A percentile compares a stretch with the other conserved stretches of the same genome.
Conservation (phyloP, 2,797 vertebrate genomes). For the Ciconia nigra region DNA sequence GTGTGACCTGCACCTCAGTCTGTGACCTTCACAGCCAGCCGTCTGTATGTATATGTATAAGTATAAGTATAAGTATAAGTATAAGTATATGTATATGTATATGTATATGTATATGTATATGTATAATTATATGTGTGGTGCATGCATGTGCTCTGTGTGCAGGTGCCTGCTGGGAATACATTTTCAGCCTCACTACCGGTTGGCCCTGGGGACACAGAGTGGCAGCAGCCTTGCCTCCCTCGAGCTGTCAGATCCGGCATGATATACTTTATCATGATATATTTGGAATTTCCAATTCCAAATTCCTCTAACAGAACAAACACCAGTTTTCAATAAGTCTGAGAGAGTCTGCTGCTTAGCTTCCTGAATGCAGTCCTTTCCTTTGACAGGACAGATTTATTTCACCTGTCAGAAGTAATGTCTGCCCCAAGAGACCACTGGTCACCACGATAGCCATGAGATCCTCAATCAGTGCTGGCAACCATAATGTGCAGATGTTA, state of each 20-base stretch:
- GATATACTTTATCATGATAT: not conserved
- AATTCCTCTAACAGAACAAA: not conserved
- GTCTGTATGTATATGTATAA: not conserved
- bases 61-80: no score
- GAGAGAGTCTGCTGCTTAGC: not conserved
- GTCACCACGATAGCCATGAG: not conserved
- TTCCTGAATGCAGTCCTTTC: not conserved
- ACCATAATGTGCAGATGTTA: not conserved
- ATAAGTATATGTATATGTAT: no score
- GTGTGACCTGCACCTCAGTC: not conserved
- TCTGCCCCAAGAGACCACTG: not conserved
- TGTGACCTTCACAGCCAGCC: not conserved
- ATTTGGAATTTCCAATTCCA: not conserved
- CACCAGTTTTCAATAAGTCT: not conserved
- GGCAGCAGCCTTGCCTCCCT: not conserved
- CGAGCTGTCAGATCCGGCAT: not conserved
- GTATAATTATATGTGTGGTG: no score
- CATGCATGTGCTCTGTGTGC: fast-evolving
- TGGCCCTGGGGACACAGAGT: not conserved
- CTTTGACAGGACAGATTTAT: not conserved
- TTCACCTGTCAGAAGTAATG: not conserved
- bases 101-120: no score
- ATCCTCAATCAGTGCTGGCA: not conserved
- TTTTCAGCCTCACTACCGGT: not conserved
- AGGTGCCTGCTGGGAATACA: not conserved